Percentiles rank a stretch among this genome's conserved stretches.
phyloP scores from a whole-genome alignment of 2,888 invertebrate genomes.

The Calephelis perditalis region DNA sequence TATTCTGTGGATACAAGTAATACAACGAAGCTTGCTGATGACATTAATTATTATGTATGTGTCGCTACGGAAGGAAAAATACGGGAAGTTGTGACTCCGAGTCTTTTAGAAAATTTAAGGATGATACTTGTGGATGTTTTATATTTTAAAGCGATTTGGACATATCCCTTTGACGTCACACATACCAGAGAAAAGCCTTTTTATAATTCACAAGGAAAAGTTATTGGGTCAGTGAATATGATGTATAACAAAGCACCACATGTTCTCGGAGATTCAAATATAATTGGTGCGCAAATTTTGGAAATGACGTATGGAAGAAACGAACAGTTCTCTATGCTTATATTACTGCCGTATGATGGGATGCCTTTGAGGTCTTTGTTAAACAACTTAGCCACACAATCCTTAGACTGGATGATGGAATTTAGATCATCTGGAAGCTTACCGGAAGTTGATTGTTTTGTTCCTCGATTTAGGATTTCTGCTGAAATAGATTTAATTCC shows the following conservation, averaged over 20 bases:
- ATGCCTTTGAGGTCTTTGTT: conserved; percentile 68
- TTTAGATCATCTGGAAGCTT: conserved; percentile 58
- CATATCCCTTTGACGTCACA: conserved; percentile 78
- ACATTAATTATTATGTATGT: conserved; percentile 84
- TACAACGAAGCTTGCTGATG: conserved; percentile 60
- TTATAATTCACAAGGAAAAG: conserved; percentile 75
- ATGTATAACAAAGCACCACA: conserved; percentile 83
- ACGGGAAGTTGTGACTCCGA: conserved; percentile 77
- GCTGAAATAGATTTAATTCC: conserved; percentile 66
- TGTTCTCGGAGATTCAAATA: conserved; percentile 68
- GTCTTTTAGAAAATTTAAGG: conserved; percentile 52
- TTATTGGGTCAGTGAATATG: conserved; percentile 82
- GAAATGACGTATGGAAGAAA: conserved; percentile 83
- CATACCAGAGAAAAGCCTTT: conserved; percentile 77
- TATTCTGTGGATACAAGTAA: conserved; percentile 77
- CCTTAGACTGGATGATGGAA: conserved; percentile 70
- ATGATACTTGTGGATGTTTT: conserved; percentile 82
- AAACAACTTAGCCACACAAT: conserved; percentile 62
- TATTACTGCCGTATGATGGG: conserved; percentile 80
- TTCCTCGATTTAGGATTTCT: conserved; percentile 79
- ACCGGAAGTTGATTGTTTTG: conserved; percentile 75
- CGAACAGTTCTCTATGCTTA: conserved; percentile 80
- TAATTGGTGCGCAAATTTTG: conserved; percentile 79
- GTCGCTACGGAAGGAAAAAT: conserved; percentile 83
- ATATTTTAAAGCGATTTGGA: conserved; percentile 87